Percentiles rank a stretch among this genome's conserved stretches.
Evolutionary conservation across 2,113 vertebrate genomes (phyloP).

Genomic region (Beaufortia kweichowensis): DNA sequence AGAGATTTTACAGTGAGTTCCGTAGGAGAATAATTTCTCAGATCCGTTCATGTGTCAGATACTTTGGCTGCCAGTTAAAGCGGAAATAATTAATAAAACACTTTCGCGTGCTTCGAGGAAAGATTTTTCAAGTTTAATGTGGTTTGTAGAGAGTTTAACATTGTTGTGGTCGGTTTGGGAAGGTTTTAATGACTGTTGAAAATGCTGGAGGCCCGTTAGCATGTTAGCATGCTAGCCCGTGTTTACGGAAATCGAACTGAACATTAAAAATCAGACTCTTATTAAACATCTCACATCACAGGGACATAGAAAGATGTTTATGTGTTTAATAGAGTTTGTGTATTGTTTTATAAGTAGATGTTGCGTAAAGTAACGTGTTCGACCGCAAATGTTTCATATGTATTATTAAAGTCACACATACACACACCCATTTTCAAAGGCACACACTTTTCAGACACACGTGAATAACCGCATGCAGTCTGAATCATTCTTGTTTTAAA

Average conservation of each 20-base stretch:
- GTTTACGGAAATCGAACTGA: constrained; percentile 36
- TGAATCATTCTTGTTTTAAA: not conserved
- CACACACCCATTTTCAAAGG: not conserved
- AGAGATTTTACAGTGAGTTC: not conserved
- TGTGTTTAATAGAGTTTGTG: not conserved
- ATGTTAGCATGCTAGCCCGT: constrained; percentile 36
- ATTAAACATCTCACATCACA: not conserved
- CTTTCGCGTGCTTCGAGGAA: not conserved
- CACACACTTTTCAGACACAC: not conserved
- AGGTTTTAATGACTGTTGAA: constrained; percentile 22
- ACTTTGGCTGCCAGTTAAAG: not conserved
- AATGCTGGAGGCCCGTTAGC: constrained; percentile 24
- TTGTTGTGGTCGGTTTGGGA: constrained; percentile 12
- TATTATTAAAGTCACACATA: constrained; percentile 10
- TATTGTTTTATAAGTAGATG: not conserved
- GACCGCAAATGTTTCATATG: constrained; percentile 4
- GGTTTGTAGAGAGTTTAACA: not conserved
- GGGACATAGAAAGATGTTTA: not conserved
- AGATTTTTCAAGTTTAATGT: not conserved
- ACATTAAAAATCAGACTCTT: constrained; percentile 6
- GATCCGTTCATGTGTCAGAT: constrained; percentile 4
- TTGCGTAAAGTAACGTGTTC: not conserved
- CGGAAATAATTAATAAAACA: not conserved
- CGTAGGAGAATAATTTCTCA: not conserved
- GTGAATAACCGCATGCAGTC: not conserved